Evolutionary conservation across 2,113 vertebrate genomes (phyloP).

Genomic region (Anser brachyrhynchus): DNA sequence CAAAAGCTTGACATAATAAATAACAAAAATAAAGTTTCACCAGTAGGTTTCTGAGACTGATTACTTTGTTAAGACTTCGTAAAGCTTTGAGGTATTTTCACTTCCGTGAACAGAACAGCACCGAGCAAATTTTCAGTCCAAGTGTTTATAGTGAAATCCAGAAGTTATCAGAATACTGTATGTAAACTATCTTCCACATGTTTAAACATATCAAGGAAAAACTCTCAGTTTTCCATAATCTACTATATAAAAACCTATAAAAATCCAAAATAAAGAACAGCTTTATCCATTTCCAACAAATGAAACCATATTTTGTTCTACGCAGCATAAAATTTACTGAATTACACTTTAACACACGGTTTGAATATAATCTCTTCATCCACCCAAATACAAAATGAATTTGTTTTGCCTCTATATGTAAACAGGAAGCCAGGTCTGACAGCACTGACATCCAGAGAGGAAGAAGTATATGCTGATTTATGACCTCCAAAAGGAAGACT

Average conservation of each 20-base stretch:
- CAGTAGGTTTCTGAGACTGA: not conserved
- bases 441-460: not conserved
- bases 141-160: not conserved
- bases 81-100: constrained; percentile 42
- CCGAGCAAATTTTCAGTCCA: not conserved
- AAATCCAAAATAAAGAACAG: not conserved
- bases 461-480: constrained; percentile 45
- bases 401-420: not conserved
- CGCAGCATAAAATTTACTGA: not conserved
- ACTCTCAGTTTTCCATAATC: not conserved
- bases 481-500: constrained; percentile 84
- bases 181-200: not conserved
- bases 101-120: not conserved
- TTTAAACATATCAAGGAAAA: not conserved
- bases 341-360: not conserved
- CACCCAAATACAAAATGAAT: not conserved
- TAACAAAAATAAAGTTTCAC: constrained; percentile 15
- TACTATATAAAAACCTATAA: not conserved
- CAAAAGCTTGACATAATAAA: not conserved
- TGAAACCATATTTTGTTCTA: not conserved
- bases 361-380: not conserved
- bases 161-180: not conserved
- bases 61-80: not conserved
- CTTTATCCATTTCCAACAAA: not conserved
- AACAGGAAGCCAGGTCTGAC: not conserved